These are phyloP conservation scores for Nasua narica DNA, from an alignment of 2,797 vertebrate genomes.

Conservation along the genomic window DNA sequence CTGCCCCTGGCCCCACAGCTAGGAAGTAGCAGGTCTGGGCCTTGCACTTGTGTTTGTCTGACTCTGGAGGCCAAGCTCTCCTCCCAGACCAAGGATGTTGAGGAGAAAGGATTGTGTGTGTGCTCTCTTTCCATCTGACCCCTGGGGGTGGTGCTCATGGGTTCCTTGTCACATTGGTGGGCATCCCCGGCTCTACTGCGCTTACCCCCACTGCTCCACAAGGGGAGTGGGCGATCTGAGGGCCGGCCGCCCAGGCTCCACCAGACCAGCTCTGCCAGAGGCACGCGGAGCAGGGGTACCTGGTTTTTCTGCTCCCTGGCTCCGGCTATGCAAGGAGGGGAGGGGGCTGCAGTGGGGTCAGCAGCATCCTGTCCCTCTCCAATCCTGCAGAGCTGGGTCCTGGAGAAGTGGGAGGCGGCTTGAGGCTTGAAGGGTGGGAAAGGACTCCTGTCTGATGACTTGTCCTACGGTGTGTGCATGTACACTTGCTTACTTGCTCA, in stretches of 20 bases:
- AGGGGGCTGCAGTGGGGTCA: background rate
- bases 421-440: background rate
- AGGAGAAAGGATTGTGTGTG: background rate
- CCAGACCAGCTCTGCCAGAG: background rate
- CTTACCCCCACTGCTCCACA: background rate
- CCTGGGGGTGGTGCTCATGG: no score
- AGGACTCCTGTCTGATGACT: background rate
- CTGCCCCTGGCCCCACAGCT: background rate
- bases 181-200: background rate
- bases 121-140: background rate
- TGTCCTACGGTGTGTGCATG: fast-evolving
- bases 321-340: background rate
- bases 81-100: fast-evolving
- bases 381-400: background rate
- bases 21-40: background rate
- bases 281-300: background rate
- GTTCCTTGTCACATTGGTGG: background rate
- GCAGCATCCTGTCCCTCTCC: background rate
- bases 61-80: background rate
- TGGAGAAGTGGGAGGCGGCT: background rate
- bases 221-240: background rate
- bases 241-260: background rate
- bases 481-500: fast-evolving
- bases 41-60: background rate
- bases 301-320: background rate